Evolutionary conservation across 2,888 invertebrate species (phyloP).

Genomic region (Isotomurus palustris): DNA sequence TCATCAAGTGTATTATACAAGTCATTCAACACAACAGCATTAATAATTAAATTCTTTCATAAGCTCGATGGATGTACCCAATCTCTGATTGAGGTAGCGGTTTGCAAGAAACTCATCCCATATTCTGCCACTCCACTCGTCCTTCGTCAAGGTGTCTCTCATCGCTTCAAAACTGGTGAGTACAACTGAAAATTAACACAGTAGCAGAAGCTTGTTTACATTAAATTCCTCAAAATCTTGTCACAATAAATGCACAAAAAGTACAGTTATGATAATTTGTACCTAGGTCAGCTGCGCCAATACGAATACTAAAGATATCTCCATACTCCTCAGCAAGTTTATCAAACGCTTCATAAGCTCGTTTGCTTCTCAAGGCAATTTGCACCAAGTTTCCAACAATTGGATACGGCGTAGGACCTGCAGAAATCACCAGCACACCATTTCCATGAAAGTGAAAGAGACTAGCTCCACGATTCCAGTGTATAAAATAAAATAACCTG

Average conservation of each 20-base stretch:
- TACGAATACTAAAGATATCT: conserved; percentile 11
- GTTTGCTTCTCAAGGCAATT: conserved; percentile 1
- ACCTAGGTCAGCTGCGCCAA: conserved; percentile 15
- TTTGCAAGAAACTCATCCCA: conserved; percentile 6
- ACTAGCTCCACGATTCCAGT: no score
- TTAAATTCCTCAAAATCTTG: neutral
- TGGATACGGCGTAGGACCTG: neutral
- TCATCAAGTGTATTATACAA: neutral
- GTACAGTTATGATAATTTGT: neutral
- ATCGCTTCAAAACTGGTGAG: conserved; percentile 13
- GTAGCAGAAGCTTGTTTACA: neutral
- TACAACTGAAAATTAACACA: conserved; percentile 8
- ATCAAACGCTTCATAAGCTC: conserved; percentile 5
- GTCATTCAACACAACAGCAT: neutral
- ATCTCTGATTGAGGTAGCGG: conserved; percentile 12
- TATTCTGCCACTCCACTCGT: conserved; percentile 18
- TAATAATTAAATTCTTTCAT: neutral
- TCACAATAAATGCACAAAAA: neutral
- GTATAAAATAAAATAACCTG: no score
- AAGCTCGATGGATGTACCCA: conserved; percentile 11
- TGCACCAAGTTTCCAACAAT: neutral
- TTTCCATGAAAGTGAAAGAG: no score
- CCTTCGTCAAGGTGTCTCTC: conserved; percentile 9
- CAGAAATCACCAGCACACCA: no score
- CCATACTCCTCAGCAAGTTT: conserved; percentile 18